These are phyloP conservation scores for Melanotaenia maccullochi DNA, from an alignment of 2,797 vertebrate genomes.

Conservation along the genomic window DNA sequence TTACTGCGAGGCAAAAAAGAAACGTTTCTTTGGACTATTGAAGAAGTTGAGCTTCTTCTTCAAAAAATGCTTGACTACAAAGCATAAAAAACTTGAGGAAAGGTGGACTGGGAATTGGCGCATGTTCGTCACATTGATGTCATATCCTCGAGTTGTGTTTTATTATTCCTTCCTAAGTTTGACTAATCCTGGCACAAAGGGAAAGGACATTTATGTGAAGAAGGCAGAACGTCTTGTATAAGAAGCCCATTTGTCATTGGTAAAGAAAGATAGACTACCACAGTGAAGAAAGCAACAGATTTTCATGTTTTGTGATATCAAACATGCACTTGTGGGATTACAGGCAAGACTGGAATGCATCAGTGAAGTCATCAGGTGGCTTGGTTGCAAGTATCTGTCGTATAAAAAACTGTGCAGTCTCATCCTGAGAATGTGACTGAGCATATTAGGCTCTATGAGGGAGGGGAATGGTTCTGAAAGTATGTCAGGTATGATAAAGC, in stretches of 20 bases:
- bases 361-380: slow-evolving; percentile 42
- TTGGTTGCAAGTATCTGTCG: slow-evolving; percentile 32
- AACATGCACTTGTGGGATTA: slow-evolving; percentile 47
- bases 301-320: slow-evolving; percentile 41
- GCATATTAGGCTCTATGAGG: slow-evolving; percentile 66
- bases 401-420: slow-evolving; percentile 60
- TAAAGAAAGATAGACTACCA: slow-evolving; percentile 11
- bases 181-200: no score
- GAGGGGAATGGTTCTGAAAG: slow-evolving; percentile 69
- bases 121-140: no score
- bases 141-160: no score
- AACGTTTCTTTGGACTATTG: no score
- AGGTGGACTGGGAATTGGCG: no score
- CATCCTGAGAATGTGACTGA: slow-evolving; percentile 51
- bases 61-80: no score
- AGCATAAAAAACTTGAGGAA: no score
- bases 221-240: no score
- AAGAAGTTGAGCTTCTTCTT: no score
- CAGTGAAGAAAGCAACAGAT: slow-evolving; percentile 5
- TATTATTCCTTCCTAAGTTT: no score
- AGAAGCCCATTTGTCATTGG: neutral
- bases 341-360: slow-evolving; percentile 41
- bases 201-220: no score
- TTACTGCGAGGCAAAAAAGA: no score
- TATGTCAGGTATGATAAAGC: slow-evolving; percentile 76